phyloP scores from a whole-genome alignment of 92 coral and sea anemone genomes.

The Epizoanthus fatuus region DNA sequence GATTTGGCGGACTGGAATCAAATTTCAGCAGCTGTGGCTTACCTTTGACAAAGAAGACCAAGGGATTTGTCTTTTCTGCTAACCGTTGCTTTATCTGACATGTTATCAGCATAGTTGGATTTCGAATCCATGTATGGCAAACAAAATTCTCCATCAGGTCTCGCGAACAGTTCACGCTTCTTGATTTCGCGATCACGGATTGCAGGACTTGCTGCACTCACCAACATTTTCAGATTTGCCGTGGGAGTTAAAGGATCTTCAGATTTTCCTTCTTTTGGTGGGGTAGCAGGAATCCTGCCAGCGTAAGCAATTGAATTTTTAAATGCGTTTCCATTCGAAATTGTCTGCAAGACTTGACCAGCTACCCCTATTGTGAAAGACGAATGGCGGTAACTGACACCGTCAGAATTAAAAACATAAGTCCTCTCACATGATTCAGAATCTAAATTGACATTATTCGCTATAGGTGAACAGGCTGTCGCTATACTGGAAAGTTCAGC shows the following conservation, averaged over 20 bases:
- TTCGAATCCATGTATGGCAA: constrained; percentile 56
- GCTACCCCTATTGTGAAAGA: background rate
- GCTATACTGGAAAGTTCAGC: constrained; percentile 94
- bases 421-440: constrained; percentile 14
- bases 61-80: constrained; percentile 99
- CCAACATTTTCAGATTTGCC: constrained; percentile 97
- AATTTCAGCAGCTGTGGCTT: constrained; percentile 32
- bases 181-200: constrained; percentile 95
- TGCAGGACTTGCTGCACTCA: constrained; percentile 98
- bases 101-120: constrained; percentile 46
- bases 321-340: background rate
- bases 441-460: constrained; percentile 53
- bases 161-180: constrained; percentile 92
- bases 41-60: constrained; percentile 98
- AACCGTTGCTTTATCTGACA: constrained; percentile 78
- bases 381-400: constrained; percentile 12
- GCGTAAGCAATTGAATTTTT: background rate
- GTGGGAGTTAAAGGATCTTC: constrained; percentile 97
- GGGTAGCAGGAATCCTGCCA: constrained; percentile 77
- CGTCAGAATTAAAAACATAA: constrained; percentile 20
- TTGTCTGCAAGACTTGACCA: constrained; percentile 8
- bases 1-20: constrained; percentile 9
- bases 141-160: constrained; percentile 54
- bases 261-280: constrained; percentile 72
- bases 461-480: constrained; percentile 66